A percentile compares a stretch with the other conserved stretches of the same genome.
phyloP scores from a whole-genome alignment of 1,140 invertebrate species.

The Diabrotica undecimpunctata region DNA sequence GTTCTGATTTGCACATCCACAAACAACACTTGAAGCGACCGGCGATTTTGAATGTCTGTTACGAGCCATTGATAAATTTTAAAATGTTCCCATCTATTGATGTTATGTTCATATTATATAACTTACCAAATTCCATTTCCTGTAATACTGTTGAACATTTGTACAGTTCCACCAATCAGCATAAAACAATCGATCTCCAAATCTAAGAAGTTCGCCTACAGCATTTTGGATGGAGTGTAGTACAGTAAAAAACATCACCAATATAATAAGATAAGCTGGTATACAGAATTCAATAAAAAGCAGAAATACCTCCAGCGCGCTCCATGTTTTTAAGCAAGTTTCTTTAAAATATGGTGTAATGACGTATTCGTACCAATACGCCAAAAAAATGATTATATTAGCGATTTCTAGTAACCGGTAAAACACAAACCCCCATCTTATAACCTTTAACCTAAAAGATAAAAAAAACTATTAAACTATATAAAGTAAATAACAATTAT shows the following conservation, averaged over 20 bases:
- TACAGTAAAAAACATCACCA: slow-evolving; percentile 80
- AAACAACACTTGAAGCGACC: too few species aligned
- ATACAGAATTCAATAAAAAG: slow-evolving; percentile 67
- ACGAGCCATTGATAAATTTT: too few species aligned
- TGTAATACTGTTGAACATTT: slow-evolving; percentile 77
- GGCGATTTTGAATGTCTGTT: too few species aligned
- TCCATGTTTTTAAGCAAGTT: slow-evolving; percentile 54
- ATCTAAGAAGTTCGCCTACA: slow-evolving; percentile 79
- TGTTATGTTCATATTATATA: slow-evolving; percentile 51
- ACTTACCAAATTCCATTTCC: slow-evolving; percentile 93
- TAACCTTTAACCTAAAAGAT: slow-evolving; percentile 44
- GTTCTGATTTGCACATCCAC: too few species aligned
- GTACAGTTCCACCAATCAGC: slow-evolving; percentile 94
- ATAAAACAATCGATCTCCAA: slow-evolving; percentile 83
- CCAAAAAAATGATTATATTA: slow-evolving; percentile 71
- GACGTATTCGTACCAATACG: slow-evolving; percentile 75
- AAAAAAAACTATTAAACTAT: too few species aligned
- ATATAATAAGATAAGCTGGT: slow-evolving; percentile 68
- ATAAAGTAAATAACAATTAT: too few species aligned
- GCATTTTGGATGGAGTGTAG: slow-evolving; percentile 88
- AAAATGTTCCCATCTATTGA: too few species aligned
- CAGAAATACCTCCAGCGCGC: slow-evolving; percentile 25
- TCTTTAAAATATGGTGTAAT: slow-evolving; percentile 66
- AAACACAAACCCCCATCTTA: slow-evolving; percentile 71
- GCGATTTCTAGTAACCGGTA: slow-evolving; percentile 70